phyloP scores from a whole-genome alignment of 2,888 invertebrate species.

The Ypsolopha scabrella region DNA sequence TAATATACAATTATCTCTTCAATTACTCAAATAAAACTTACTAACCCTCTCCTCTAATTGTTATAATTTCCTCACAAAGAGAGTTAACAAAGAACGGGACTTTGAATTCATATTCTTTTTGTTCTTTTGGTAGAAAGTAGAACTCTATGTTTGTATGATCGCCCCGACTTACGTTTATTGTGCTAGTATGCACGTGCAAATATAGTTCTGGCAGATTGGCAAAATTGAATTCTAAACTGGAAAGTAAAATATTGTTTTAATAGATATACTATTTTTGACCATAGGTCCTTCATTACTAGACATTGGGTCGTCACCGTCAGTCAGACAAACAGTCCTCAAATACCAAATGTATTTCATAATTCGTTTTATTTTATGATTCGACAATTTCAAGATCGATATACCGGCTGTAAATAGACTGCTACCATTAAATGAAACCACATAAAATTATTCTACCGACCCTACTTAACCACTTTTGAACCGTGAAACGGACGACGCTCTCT shows the following conservation, averaged over 20 bases:
- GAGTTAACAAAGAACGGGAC: slow-evolving; percentile 68
- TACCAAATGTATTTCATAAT: no score
- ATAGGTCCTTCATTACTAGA: no score
- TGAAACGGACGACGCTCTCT: no score
- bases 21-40: neutral
- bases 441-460: no score
- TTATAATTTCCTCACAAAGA: slow-evolving; percentile 55
- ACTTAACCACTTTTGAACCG: no score
- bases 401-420: no score
- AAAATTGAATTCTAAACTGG: slow-evolving; percentile 64
- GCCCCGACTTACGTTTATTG: slow-evolving; percentile 11
- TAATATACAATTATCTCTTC: no score
- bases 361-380: no score
- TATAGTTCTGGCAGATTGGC: slow-evolving; percentile 60
- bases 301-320: no score
- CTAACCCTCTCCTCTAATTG: slow-evolving; percentile 68
- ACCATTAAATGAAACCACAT: no score
- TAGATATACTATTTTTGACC: neutral
- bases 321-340: no score
- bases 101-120: slow-evolving; percentile 57
- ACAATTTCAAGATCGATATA: no score
- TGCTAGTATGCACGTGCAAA: slow-evolving; percentile 23
- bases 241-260: slow-evolving; percentile 14
- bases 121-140: slow-evolving; percentile 67
- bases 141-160: slow-evolving; percentile 55